These are phyloP conservation scores for Tineola bisselliella DNA, from an alignment of 2,888 invertebrate species.

Conservation along the genomic window DNA sequence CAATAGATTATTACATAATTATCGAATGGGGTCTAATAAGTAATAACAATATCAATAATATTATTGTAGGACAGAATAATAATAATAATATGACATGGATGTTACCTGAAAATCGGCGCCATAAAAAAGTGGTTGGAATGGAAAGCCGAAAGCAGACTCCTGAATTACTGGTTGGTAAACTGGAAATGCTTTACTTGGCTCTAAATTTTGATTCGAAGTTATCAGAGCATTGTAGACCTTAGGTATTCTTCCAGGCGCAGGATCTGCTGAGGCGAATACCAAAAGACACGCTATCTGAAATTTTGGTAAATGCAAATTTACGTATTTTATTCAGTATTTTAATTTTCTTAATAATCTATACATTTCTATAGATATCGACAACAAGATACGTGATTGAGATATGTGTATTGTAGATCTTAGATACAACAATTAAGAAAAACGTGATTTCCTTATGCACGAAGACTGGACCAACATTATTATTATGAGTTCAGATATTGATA, in stretches of 20 bases:
- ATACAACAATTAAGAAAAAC: background rate
- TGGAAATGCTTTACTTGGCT: constrained; percentile 79
- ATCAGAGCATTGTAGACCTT: constrained; percentile 84
- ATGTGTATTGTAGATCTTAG: background rate
- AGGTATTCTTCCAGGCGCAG: constrained; percentile 71
- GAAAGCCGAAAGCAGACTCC: constrained; percentile 66
- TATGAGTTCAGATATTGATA: background rate
- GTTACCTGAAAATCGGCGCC: constrained; percentile 44
- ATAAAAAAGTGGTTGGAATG: constrained; percentile 45
- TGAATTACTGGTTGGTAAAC: constrained; percentile 78
- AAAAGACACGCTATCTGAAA: constrained; percentile 38
- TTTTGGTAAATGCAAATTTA: constrained; percentile 10
- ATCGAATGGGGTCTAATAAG: too few relatives aligned
- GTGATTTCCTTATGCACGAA: background rate
- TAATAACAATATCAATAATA: too few relatives aligned
- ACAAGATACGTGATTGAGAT: background rate
- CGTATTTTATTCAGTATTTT: background rate
- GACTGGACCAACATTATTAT: background rate
- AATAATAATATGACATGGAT: too few relatives aligned
- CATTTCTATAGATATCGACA: background rate
- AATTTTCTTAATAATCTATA: too few relatives aligned
- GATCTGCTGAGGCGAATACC: constrained; percentile 30
- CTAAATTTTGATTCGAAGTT: constrained; percentile 79
- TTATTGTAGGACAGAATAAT: too few relatives aligned
- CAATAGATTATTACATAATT: too few relatives aligned